phyloP scores from a whole-genome alignment of 2,888 invertebrate genomes.

The Desoria tigrina region DNA sequence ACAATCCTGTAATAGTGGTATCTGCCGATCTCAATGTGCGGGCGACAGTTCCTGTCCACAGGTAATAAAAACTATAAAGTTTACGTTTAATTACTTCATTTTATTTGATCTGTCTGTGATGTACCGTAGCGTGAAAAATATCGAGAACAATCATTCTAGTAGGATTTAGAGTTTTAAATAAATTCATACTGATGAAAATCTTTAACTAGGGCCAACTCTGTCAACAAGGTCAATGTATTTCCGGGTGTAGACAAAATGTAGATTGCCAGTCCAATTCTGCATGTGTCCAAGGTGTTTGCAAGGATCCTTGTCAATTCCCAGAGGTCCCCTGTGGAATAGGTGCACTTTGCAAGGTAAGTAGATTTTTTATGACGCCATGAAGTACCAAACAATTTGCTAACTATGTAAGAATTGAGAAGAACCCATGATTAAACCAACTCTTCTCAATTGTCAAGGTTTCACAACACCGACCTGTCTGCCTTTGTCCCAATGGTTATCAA shows the following conservation, averaged over 20 bases:
- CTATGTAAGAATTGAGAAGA: not conserved
- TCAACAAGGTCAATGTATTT: conserved; percentile 62
- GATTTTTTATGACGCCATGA: conserved; percentile 23
- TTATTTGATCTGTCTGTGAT: too few relatives aligned
- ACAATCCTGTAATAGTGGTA: conserved; percentile 72
- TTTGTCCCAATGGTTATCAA: conserved; percentile 82
- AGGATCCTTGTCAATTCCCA: conserved; percentile 60
- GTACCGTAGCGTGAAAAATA: too few relatives aligned
- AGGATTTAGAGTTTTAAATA: not conserved
- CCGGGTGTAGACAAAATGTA: conserved; percentile 75
- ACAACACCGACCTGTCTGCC: conserved; percentile 79
- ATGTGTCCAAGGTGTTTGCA: conserved; percentile 71
- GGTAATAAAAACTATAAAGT: too few relatives aligned
- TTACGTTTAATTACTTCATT: not conserved
- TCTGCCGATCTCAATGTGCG: conserved; percentile 73
- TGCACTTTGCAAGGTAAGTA: conserved; percentile 71
- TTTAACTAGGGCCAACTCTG: conserved; percentile 32
- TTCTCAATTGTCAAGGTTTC: conserved; percentile 57
- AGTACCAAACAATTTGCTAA: not conserved
- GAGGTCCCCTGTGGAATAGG: conserved; percentile 72
- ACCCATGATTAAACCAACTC: not conserved
- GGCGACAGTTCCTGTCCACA: conserved; percentile 66
- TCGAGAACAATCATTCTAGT: too few relatives aligned
- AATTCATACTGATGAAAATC: not conserved
- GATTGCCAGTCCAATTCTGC: conserved; percentile 77